Conservation (phyloP, 2,113 vertebrate species). For the Anolis carolinensis region DNA sequence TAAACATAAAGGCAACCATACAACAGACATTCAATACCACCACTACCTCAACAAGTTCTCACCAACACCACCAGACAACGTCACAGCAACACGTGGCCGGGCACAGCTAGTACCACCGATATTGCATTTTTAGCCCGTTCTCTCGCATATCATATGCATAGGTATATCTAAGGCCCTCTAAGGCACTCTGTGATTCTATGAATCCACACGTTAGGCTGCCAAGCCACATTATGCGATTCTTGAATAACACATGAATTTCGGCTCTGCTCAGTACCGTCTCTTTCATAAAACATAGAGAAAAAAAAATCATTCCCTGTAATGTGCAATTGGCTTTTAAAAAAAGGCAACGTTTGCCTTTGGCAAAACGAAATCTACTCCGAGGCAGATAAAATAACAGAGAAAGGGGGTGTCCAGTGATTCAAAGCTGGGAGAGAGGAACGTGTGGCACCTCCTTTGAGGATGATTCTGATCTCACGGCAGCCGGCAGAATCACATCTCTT, state of each 20-base stretch:
- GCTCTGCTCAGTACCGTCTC: constrained; percentile 4
- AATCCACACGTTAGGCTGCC: too few relatives aligned
- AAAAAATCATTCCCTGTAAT: neutral
- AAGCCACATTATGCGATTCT: too few relatives aligned
- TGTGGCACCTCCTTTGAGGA: constrained; percentile 9
- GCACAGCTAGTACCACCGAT: too few relatives aligned
- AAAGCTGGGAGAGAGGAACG: constrained; percentile 7
- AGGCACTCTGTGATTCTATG: too few relatives aligned
- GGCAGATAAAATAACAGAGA: fast-evolving
- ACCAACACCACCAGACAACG: too few relatives aligned
- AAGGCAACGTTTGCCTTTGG: neutral
- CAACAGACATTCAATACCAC: too few relatives aligned
- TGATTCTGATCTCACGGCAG: neutral
- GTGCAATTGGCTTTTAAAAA: neutral
- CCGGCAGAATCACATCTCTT: constrained; percentile 24
- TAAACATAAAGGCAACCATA: too few relatives aligned
- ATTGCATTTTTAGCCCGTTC: too few relatives aligned
- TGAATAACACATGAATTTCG: neutral
- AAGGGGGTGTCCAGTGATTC: neutral
- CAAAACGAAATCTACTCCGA: neutral
- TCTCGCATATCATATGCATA: too few relatives aligned
- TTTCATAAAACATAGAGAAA: constrained; percentile 7
- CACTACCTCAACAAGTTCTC: too few relatives aligned
- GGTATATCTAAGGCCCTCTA: too few relatives aligned
- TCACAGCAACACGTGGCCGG: too few relatives aligned